Evolutionary conservation across 2,113 vertebrate species (phyloP).

Genomic region (Pachyramphus minor): DNA sequence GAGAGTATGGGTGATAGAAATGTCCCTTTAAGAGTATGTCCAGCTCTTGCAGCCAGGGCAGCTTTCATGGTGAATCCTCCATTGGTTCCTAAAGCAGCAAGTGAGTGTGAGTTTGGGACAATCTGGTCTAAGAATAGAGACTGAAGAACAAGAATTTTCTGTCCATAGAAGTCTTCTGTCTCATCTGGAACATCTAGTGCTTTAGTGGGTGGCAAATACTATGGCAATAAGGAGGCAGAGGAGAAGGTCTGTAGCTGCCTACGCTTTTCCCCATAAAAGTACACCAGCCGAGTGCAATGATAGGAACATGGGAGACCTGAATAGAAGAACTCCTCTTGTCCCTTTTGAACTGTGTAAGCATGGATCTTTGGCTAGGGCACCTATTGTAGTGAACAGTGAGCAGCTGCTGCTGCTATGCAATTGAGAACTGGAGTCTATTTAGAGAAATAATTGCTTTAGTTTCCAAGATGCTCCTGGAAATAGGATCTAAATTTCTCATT

Average conservation of each 20-base stretch:
- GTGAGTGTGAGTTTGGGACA: background rate
- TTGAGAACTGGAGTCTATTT: slow-evolving; percentile 47
- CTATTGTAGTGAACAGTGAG: slow-evolving; percentile 31
- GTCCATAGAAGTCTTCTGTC: background rate
- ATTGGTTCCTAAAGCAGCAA: background rate
- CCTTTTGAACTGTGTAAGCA: slow-evolving; percentile 13
- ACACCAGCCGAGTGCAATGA: background rate
- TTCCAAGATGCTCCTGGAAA: slow-evolving; percentile 53
- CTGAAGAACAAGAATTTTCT: background rate
- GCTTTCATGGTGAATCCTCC: background rate
- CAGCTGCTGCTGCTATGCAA: slow-evolving; percentile 38
- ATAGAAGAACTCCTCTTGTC: background rate
- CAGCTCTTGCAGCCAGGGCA: background rate
- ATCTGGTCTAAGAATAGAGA: background rate
- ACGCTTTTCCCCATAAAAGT: background rate
- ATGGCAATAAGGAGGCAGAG: background rate
- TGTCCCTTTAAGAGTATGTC: background rate
- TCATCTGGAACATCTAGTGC: slow-evolving; percentile 6
- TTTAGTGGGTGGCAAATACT: background rate
- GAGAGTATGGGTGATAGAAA: background rate
- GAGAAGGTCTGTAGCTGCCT: background rate
- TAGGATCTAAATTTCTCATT: slow-evolving; percentile 46
- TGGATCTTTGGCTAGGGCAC: background rate
- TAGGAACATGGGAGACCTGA: background rate
- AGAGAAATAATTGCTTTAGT: slow-evolving; percentile 58